These are phyloP conservation scores for Corvus cornix DNA, from an alignment of 2,113 vertebrate species.

Conservation along the genomic window DNA sequence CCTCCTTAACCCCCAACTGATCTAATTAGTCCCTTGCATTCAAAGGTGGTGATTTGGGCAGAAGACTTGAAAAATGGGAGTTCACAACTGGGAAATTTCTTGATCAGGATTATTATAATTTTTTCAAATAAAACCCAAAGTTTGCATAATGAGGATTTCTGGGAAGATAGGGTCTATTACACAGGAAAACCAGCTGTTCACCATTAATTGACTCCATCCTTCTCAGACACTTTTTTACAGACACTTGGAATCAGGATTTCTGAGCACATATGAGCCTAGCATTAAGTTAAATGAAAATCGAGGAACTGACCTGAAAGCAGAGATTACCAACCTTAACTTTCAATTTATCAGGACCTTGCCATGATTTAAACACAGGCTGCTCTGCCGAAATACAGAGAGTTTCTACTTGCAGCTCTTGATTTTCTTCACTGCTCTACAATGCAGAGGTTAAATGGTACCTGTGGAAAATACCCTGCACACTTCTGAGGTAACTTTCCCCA, in stretches of 20 bases:
- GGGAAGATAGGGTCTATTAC: not conserved
- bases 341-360: slow-evolving; percentile 5
- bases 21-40: not conserved
- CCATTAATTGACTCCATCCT: not conserved
- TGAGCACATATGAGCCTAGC: not conserved
- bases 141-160: not conserved
- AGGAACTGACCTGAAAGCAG: slow-evolving; percentile 35
- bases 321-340: slow-evolving; percentile 42
- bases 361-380: not conserved
- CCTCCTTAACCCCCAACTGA: not conserved
- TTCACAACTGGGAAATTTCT: not conserved
- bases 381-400: not conserved
- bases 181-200: not conserved
- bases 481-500: not conserved
- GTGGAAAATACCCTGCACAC: not conserved
- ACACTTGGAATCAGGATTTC: not conserved
- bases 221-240: not conserved
- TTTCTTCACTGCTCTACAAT: not conserved
- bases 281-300: slow-evolving; percentile 41
- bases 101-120: not conserved
- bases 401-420: not conserved
- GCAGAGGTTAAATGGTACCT: not conserved
- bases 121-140: not conserved
- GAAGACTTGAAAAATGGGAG: not conserved
- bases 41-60: not conserved